Conservation (phyloP, 2,888 invertebrate genomes). For the Rutpela maculata region DNA sequence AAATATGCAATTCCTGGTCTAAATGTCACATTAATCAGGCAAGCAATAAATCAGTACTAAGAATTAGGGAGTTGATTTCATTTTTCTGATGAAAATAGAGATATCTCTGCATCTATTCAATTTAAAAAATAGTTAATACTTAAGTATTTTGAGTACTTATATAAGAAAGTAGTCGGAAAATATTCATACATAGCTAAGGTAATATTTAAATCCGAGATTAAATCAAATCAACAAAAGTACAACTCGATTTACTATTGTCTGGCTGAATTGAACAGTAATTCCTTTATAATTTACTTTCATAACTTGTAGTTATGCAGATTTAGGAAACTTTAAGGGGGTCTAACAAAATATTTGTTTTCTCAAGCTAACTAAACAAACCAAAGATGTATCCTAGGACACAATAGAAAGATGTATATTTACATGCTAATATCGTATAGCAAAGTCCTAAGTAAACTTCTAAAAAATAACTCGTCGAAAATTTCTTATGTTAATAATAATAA, state of each 20-base stretch:
- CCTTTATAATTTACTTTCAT: neutral
- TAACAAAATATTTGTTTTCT: constrained; percentile 13
- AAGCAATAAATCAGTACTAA: too few species aligned
- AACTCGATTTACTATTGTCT: neutral
- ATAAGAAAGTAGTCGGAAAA: neutral
- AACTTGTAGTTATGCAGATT: neutral
- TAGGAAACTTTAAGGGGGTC: constrained; percentile 1
- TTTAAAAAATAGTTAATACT: too few species aligned
- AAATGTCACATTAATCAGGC: too few species aligned
- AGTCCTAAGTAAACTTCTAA: neutral
- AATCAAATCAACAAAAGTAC: too few species aligned
- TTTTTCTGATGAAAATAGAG: too few species aligned
- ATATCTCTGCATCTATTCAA: too few species aligned
- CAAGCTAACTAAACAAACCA: neutral
- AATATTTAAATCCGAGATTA: too few species aligned
- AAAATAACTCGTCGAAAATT: neutral
- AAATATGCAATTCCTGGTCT: too few species aligned
- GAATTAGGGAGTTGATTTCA: too few species aligned
- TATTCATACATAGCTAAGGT: neutral
- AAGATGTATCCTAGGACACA: neutral
- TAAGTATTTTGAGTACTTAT: too few species aligned
- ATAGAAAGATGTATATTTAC: neutral
- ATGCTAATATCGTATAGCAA: neutral
- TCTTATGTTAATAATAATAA: neutral
- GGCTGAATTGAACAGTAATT: neutral